Percentiles rank a stretch among this genome's conserved stretches.
Evolutionary conservation across 2,797 vertebrate species (phyloP).

Genomic region (Microchirus variegatus): DNA sequence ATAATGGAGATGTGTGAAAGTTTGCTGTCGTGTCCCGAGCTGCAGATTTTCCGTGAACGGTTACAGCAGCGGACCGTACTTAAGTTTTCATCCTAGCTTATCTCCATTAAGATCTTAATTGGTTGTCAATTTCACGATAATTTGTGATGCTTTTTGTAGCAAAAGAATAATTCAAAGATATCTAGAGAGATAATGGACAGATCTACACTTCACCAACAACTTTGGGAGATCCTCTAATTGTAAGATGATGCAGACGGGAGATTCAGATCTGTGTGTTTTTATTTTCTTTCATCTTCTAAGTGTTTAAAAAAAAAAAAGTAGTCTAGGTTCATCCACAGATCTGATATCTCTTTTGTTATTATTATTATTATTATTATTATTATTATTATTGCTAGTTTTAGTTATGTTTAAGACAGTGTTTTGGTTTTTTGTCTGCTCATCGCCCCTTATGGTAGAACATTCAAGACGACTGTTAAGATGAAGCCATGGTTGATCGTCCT

Average conservation of each 20-base stretch:
- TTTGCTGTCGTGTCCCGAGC: slow-evolving; percentile 29
- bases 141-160: slow-evolving; percentile 56
- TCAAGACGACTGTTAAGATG: slow-evolving; percentile 73
- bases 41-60: slow-evolving; percentile 16
- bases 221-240: slow-evolving; percentile 59
- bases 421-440: slow-evolving; percentile 36
- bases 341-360: slow-evolving; percentile 24
- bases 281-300: slow-evolving; percentile 26
- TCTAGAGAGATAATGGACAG: slow-evolving; percentile 29
- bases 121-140: slow-evolving; percentile 38
- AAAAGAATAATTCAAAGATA: slow-evolving; percentile 32
- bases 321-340: slow-evolving; percentile 30
- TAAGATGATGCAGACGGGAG: slow-evolving; percentile 36
- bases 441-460: slow-evolving; percentile 39
- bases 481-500: slow-evolving; percentile 67
- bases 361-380: slow-evolving; percentile 9
- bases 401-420: slow-evolving; percentile 37
- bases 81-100: slow-evolving; percentile 21
- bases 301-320: not conserved
- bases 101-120: slow-evolving; percentile 36
- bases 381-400: slow-evolving; percentile 23
- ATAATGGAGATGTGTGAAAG: slow-evolving; percentile 30
- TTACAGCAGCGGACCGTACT: slow-evolving; percentile 41
- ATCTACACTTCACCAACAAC: not conserved
- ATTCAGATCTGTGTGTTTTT: slow-evolving; percentile 8